phyloP scores from a whole-genome alignment of 2,797 vertebrate species.

The Loriculus beryllinus region DNA sequence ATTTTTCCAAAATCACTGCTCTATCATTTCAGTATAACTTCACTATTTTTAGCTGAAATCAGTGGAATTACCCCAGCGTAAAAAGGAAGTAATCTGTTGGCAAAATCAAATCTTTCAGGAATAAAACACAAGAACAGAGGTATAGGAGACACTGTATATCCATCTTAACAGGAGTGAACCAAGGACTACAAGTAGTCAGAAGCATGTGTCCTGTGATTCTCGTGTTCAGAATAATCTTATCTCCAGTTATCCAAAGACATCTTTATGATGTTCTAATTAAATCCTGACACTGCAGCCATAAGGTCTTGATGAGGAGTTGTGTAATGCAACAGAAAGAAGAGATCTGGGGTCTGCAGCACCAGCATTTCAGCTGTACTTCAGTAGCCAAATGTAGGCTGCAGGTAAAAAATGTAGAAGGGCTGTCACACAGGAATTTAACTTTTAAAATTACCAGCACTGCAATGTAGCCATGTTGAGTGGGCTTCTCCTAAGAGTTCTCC shows the following conservation, averaged over 20 bases:
- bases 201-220: not conserved
- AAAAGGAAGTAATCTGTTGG: not conserved
- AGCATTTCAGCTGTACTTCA: not conserved
- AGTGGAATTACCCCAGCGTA: not conserved
- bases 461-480: not conserved
- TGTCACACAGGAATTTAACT: not conserved
- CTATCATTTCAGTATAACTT: not conserved
- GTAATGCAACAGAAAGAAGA: not conserved
- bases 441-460: not conserved
- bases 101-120: not conserved
- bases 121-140: not conserved
- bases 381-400: not conserved
- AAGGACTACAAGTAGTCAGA: not conserved
- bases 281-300: not conserved
- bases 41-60: not conserved
- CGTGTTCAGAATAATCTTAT: not conserved
- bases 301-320: not conserved
- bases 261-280: constrained; percentile 23
- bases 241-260: not conserved
- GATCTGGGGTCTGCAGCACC: not conserved
- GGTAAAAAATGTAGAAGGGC: not conserved
- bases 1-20: not conserved
- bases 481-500: not conserved
- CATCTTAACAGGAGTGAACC: not conserved
- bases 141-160: not conserved